phyloP scores from a whole-genome alignment of 37 sponge, comb jelly and placozoan species.

The Sycon ciliatum region DNA sequence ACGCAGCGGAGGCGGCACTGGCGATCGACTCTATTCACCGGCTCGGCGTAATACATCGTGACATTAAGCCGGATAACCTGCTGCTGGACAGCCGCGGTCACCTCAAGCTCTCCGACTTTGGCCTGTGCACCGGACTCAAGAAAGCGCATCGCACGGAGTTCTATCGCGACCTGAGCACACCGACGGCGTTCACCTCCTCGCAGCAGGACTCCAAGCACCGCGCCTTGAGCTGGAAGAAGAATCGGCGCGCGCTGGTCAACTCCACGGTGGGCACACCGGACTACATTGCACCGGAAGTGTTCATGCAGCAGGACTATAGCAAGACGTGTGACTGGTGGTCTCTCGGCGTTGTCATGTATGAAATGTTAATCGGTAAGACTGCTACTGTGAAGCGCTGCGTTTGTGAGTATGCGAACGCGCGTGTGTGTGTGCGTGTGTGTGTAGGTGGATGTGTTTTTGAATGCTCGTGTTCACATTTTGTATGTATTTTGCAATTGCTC shows the following conservation, averaged over 20 bases:
- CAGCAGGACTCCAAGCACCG: too few species aligned
- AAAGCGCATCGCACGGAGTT: slow-evolving; percentile 89
- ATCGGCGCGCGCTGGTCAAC: slow-evolving; percentile 69
- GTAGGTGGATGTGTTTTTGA: too few species aligned
- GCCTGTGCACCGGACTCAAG: slow-evolving; percentile 94
- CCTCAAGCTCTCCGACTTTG: slow-evolving; percentile 93
- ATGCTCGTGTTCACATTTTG: too few species aligned
- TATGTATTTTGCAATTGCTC: background rate
- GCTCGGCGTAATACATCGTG: slow-evolving; percentile 89
- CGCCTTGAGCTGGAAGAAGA: slow-evolving; percentile 85
- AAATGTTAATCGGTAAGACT: slow-evolving; percentile 95
- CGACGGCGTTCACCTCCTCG: too few species aligned
- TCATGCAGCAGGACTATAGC: slow-evolving; percentile 78
- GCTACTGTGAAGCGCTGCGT: too few species aligned
- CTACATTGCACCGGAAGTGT: slow-evolving; percentile 99
- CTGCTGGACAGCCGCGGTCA: slow-evolving; percentile 87
- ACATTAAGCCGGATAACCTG: slow-evolving; percentile 96
- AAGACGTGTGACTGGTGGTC: slow-evolving; percentile 90
- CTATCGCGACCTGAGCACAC: slow-evolving; percentile 76
- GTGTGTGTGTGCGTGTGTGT: too few species aligned
- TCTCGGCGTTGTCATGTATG: slow-evolving; percentile 92
- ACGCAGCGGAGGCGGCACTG: slow-evolving; percentile 87
- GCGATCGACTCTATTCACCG: slow-evolving; percentile 97
- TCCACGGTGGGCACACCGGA: slow-evolving; percentile 95
- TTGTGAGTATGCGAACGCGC: too few species aligned